Percentiles rank a stretch among this genome's conserved stretches.
Evolutionary conservation across 64 coral and sea anemone genomes (phyloP).

Genomic region (Stichodactyla helianthus): DNA sequence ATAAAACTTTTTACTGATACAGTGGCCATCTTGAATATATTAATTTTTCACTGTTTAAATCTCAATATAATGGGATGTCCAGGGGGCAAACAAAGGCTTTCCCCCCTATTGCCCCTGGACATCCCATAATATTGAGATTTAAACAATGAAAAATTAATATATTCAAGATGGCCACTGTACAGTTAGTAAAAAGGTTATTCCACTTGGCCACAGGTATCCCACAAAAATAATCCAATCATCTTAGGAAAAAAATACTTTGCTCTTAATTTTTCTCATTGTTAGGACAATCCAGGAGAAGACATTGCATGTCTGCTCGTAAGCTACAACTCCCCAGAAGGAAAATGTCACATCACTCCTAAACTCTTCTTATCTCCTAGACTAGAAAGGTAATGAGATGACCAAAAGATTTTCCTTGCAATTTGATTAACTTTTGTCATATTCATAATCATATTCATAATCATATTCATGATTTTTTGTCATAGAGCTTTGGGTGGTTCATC

Average conservation of each 20-base stretch:
- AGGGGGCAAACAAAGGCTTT: too few species aligned
- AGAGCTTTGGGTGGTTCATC: slow-evolving; percentile 68
- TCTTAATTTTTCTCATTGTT: background rate
- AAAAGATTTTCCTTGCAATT: background rate
- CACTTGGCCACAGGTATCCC: background rate
- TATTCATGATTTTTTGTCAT: background rate
- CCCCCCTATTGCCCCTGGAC: too few species aligned
- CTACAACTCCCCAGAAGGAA: slow-evolving; percentile 16
- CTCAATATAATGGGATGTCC: too few species aligned
- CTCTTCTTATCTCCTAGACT: slow-evolving; percentile 21
- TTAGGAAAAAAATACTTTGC: background rate
- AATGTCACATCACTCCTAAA: slow-evolving; percentile 5
- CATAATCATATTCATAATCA: background rate
- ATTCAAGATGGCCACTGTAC: too few species aligned
- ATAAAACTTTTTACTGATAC: too few species aligned
- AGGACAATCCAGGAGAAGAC: slow-evolving; percentile 27
- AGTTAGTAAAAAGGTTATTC: too few species aligned
- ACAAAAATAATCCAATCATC: background rate
- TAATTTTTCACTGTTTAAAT: too few species aligned
- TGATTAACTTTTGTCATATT: background rate
- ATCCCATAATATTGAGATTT: too few species aligned
- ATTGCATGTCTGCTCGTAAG: slow-evolving; percentile 12
- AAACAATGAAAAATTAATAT: too few species aligned
- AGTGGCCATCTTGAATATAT: too few species aligned
- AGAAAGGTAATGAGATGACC: background rate